Evolutionary conservation across 1,140 invertebrate species (phyloP).

Genomic region (Drosophila hydei): DNA sequence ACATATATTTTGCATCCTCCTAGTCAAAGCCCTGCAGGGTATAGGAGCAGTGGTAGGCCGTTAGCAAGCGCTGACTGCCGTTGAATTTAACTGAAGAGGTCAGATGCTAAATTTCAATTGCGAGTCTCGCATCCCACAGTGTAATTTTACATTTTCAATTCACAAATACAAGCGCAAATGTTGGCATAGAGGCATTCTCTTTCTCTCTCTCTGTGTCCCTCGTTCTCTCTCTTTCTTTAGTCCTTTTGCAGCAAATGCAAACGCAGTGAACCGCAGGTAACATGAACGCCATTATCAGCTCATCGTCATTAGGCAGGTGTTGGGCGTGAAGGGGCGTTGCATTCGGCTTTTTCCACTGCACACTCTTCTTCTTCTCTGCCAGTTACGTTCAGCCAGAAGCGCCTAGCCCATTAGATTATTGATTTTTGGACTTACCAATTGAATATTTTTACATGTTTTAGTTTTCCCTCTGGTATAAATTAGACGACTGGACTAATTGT

Average conservation of each 20-base stretch:
- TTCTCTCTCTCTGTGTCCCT: background rate
- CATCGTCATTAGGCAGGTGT: conserved; percentile 4
- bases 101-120: background rate
- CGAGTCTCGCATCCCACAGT: background rate
- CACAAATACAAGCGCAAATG: background rate
- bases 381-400: background rate
- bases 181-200: background rate
- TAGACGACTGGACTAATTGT: background rate
- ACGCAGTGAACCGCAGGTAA: conserved; percentile 11
- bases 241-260: background rate
- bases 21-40: background rate
- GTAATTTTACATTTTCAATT: background rate
- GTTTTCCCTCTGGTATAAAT: background rate
- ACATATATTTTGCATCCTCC: too few species aligned
- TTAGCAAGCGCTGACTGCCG: background rate
- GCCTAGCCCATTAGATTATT: background rate
- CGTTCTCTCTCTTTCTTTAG: background rate
- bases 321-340: conserved; percentile 1
- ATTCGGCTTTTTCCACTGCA: background rate
- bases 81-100: background rate
- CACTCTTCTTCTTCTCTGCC: background rate
- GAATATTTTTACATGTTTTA: too few species aligned
- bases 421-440: background rate
- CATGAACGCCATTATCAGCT: conserved; percentile 12
- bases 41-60: background rate